Conservation (phyloP, 2,113 vertebrate species). For the Mirza zaza region DNA sequence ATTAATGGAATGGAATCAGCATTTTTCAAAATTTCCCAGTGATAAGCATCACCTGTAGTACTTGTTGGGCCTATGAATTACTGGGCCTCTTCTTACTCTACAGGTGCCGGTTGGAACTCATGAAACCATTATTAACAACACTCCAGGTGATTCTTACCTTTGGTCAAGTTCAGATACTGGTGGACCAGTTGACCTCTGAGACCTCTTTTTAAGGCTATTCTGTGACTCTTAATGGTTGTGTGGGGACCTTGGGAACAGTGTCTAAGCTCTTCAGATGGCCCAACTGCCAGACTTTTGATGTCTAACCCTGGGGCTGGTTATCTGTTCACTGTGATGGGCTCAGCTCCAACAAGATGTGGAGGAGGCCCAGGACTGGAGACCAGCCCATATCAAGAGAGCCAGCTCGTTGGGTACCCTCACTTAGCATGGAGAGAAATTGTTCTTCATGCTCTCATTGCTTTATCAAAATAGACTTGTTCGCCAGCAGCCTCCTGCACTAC, state of each 20-base stretch:
- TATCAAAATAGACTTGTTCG: background rate
- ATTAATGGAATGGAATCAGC: background rate
- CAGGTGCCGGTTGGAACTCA: background rate
- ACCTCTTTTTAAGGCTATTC: background rate
- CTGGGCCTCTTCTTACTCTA: background rate
- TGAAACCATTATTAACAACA: background rate
- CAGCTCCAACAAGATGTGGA: background rate
- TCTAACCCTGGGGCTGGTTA: background rate
- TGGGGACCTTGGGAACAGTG: background rate
- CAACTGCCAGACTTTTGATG: background rate
- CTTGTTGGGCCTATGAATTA: background rate
- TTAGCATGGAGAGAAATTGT: background rate
- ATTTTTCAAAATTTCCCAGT: background rate
- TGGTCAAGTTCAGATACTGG: background rate
- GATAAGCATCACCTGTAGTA: background rate
- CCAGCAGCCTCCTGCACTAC: background rate
- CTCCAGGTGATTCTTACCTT: background rate
- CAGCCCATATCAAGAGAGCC: background rate
- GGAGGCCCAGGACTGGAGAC: background rate
- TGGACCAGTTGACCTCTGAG: background rate
- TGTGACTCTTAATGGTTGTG: background rate
- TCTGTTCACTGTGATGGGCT: background rate
- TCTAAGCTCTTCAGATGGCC: background rate
- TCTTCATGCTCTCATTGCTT: fast-evolving
- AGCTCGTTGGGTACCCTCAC: background rate